Evolutionary conservation across 2,888 invertebrate genomes (phyloP).

Genomic region (Sisyra terminalis): DNA sequence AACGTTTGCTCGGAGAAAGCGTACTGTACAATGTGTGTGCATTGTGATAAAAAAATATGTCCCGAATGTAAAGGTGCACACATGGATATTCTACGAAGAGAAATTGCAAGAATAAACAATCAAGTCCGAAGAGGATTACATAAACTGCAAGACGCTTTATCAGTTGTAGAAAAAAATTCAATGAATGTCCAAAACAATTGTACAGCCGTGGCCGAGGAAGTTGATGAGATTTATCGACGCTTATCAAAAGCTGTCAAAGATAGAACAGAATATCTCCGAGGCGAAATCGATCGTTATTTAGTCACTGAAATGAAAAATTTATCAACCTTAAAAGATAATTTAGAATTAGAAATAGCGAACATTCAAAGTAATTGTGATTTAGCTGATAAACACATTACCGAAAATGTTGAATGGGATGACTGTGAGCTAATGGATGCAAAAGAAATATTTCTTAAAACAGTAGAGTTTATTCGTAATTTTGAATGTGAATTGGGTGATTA

Average conservation of each 20-base stretch:
- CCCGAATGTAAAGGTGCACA: slow-evolving; percentile 92
- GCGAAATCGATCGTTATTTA: slow-evolving; percentile 84
- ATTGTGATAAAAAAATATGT: slow-evolving; percentile 96
- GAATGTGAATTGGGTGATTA: slow-evolving; percentile 88
- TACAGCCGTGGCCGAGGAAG: slow-evolving; percentile 78
- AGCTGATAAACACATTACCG: slow-evolving; percentile 86
- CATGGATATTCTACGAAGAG: slow-evolving; percentile 81
- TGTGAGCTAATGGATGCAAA: slow-evolving; percentile 88
- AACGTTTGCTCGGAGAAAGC: slow-evolving; percentile 88
- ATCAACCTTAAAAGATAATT: slow-evolving; percentile 76
- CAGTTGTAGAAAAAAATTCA: slow-evolving; percentile 76
- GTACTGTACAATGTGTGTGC: slow-evolving; percentile 74
- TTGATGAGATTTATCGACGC: slow-evolving; percentile 81
- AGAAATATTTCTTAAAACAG: slow-evolving; percentile 88
- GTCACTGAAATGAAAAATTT: slow-evolving; percentile 75
- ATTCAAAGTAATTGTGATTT: slow-evolving; percentile 93
- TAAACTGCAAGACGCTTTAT: slow-evolving; percentile 71
- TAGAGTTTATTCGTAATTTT: slow-evolving; percentile 88
- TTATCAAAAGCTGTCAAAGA: slow-evolving; percentile 80
- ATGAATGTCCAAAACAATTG: slow-evolving; percentile 78
- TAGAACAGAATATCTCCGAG: slow-evolving; percentile 69
- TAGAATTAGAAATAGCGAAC: slow-evolving; percentile 88
- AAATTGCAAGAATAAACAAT: slow-evolving; percentile 27
- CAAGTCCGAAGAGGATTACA: slow-evolving; percentile 70
- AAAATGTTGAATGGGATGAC: slow-evolving; percentile 82